phyloP scores from a whole-genome alignment of 2,888 invertebrate genomes.

The Tetragonisca angustula region DNA sequence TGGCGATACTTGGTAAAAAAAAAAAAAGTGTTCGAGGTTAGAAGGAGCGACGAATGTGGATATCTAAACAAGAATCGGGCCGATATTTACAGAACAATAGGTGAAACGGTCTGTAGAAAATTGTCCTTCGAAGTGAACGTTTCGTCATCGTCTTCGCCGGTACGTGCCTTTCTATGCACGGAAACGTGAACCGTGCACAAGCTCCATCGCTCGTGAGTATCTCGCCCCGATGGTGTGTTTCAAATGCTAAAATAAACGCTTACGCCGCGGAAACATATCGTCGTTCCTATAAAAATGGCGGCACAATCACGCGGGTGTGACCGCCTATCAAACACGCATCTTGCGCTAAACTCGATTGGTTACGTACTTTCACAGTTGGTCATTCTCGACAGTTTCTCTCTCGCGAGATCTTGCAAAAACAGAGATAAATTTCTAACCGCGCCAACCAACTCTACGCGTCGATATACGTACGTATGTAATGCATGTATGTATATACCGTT shows the following conservation, averaged over 20 bases:
- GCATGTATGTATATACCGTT: neutral
- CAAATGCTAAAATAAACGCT: slow-evolving; percentile 57
- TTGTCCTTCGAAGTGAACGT: slow-evolving; percentile 49
- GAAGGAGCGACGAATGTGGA: slow-evolving; percentile 1
- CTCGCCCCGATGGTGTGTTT: slow-evolving; percentile 34
- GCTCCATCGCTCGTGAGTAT: slow-evolving; percentile 31
- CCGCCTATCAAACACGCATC: slow-evolving; percentile 22
- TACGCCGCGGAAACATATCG: slow-evolving; percentile 36
- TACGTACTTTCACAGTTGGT: slow-evolving; percentile 6
- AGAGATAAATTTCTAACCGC: slow-evolving; percentile 17
- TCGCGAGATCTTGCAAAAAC: slow-evolving; percentile 39
- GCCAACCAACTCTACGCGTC: neutral
- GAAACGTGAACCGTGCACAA: slow-evolving; percentile 49
- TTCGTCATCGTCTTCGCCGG: slow-evolving; percentile 50
- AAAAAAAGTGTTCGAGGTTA: too few relatives aligned
- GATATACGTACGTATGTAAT: neutral
- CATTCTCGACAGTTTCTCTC: neutral
- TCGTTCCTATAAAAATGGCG: slow-evolving; percentile 27
- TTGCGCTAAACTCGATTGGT: slow-evolving; percentile 27
- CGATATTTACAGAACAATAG: slow-evolving; percentile 45
- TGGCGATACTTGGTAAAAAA: neutral
- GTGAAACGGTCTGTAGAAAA: slow-evolving; percentile 54
- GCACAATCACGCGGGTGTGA: slow-evolving; percentile 31
- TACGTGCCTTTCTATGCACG: slow-evolving; percentile 57
- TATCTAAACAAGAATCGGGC: slow-evolving; percentile 3